Evolutionary conservation across 92 coral and sea anemone genomes (phyloP), one percentile per base, ranked within the genome.

Genomic region (Palythoa caribaeorum): DNA sequence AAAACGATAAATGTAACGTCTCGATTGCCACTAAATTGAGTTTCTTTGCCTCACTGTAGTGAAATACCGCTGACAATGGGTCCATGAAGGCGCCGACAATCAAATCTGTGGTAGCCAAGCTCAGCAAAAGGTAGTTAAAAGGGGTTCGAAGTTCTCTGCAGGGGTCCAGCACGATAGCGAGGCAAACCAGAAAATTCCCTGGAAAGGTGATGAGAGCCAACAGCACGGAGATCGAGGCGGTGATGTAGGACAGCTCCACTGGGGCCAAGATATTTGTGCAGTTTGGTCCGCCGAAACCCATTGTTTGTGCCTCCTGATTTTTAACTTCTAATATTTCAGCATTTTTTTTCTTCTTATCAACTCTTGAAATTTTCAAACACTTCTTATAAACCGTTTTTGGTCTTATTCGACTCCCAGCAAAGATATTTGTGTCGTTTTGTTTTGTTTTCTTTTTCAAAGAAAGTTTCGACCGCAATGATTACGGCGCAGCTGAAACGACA

Each of bases 31-130:
- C 94, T 38, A 92, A 74, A 55, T 87, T 54, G 1, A 90, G 74
- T 60, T 87, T 89, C 38, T 93, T 92, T 8, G 89, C 98, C 72
- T 96, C 98, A 38, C 90, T 79, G 68, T 92, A 35, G 80, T 96
- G 98, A 79, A 88, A 94, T 5, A 91, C 88, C n/a, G 90, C 90
- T 1, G 98, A 90, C 12, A 96, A 83, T 5, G 99, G 94, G 68
- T 96, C 98, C 92, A 95, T 92, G 48, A 95, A 13, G 11, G 77
- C 53, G 38, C 99, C 99, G 6, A 96, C 98, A 1, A 93, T 62
- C n/a, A 96, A 79, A 40, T 96, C 99, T 17, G 99, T 93, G 9
- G 90, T 84, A 2, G 98, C 96, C 19, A 96, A 88, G 79, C 96
- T 93, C 15, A 96, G 50, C 9, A 96, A 84, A 16, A 96, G 91